Base-by-base conservation (phyloP, 2,797 vertebrate species). In the Diplodus sargus region DNA sequence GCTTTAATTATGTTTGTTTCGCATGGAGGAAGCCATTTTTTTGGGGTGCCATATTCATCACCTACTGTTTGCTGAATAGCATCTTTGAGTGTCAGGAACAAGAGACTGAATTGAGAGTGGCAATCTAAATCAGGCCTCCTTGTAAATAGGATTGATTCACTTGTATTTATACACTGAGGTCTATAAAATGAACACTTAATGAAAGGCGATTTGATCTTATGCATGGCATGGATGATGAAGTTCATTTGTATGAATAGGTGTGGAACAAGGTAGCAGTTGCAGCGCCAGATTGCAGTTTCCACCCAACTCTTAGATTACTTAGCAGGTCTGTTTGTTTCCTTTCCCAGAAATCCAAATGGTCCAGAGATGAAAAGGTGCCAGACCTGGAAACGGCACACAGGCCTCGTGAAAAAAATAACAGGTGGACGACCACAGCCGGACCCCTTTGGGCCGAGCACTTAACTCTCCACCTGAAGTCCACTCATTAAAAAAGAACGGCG, bases 271-370 rank as follows among this genome's bases (percentile, higher is more conserved):
- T 74, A 65, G 30, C 66, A 76, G 49, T 72, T 14, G 65, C 12
- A 17, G 20, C 22, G 43, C 30, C 70, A 79, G 49, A 69, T 58
- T 45, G 42, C 54, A 79, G 47, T 76, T 73, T 83, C 61, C 43
- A 52, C 67, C 25, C 53, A 51, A 70, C 68, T 66, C 82, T 72
- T 68, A 22, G 76, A 70, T 82, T 84, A 74, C 71, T 89, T 81
- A 88, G 87, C 87, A 89, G 73, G 58, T 87, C 52, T 34, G 64
- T 70, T 84, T 92, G 82, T 86, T 90, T 73, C 79, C 64, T 47
- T 87, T 93, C 82, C 86, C 84, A 87, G 87, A 89, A 87, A 67
- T 20, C 63, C 17, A 87, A 87, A 90, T 83, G 84, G 60, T 69
- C 70, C 74, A 63, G 45, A 85, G 81, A 87, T 89, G 52, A 89